phyloP scores from a whole-genome alignment of 2,888 invertebrate genomes.

The Sclerodermus sp. region DNA sequence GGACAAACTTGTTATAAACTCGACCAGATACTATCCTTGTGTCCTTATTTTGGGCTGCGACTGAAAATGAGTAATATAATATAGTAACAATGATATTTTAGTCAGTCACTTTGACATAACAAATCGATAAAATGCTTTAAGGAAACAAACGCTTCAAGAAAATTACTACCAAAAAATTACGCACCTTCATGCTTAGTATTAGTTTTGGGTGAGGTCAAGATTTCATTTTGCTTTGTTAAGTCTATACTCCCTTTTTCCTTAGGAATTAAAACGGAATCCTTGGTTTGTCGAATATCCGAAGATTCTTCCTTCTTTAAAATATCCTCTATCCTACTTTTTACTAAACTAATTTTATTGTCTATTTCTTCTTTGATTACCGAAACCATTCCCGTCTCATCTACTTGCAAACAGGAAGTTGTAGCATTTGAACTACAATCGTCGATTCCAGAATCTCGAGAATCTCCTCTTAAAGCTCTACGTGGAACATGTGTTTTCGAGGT shows the following conservation, averaged over 20 bases:
- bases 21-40: slow-evolving; percentile 40
- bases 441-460: slow-evolving; percentile 31
- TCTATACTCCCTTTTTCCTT: slow-evolving; percentile 7
- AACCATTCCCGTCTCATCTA: slow-evolving; percentile 26
- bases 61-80: slow-evolving; percentile 14
- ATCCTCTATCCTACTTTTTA: neutral
- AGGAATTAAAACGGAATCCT: too few species aligned
- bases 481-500: slow-evolving; percentile 5
- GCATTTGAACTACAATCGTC: slow-evolving; percentile 26
- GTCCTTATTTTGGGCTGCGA: slow-evolving; percentile 36
- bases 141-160: neutral
- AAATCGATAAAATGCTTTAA: too few species aligned
- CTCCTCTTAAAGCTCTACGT: slow-evolving; percentile 24
- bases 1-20: slow-evolving; percentile 30
- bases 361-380: slow-evolving; percentile 28
- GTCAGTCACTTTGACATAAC: too few species aligned
- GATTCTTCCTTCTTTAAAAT: slow-evolving; percentile 3
- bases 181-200: slow-evolving; percentile 30
- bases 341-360: slow-evolving; percentile 14
- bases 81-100: too few species aligned
- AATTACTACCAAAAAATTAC: slow-evolving; percentile 8
- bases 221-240: slow-evolving; percentile 19
- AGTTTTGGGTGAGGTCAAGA: slow-evolving; percentile 27
- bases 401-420: slow-evolving; percentile 21
- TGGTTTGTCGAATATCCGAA: neutral